These are phyloP conservation scores for Smutsia temminckii DNA, from an alignment of 2,797 vertebrate species.

Conservation along the genomic window DNA sequence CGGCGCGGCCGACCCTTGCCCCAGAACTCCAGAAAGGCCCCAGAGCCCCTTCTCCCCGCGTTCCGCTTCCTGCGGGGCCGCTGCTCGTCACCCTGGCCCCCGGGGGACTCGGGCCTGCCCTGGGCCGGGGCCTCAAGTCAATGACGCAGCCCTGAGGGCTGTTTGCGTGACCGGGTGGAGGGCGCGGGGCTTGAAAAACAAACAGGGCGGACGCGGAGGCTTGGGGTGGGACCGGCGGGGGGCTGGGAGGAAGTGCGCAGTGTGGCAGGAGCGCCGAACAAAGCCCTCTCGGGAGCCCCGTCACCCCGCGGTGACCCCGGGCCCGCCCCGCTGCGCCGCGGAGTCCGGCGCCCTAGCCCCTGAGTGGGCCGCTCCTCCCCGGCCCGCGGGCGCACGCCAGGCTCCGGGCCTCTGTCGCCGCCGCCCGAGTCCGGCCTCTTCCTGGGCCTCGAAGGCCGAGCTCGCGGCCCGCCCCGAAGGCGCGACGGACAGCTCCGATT, in stretches of 20 bases:
- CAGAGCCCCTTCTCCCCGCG: too few relatives aligned
- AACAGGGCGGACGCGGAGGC: slow-evolving; percentile 86
- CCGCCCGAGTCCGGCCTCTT: not conserved
- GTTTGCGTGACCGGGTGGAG: slow-evolving; percentile 88
- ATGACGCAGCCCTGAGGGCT: slow-evolving; percentile 87
- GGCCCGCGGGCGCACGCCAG: slow-evolving; percentile 83
- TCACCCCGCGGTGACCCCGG: slow-evolving; percentile 93
- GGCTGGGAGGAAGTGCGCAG: slow-evolving; percentile 93
- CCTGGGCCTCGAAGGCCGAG: not conserved
- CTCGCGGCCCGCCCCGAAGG: not conserved
- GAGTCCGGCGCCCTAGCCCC: slow-evolving; percentile 90
- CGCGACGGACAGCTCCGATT: not conserved
- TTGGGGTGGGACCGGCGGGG: slow-evolving; percentile 64
- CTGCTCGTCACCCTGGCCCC: not conserved
- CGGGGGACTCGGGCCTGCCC: slow-evolving; percentile 4
- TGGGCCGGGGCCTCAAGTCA: slow-evolving; percentile 9
- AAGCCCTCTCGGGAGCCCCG: slow-evolving; percentile 88
- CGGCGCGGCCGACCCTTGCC: not conserved
- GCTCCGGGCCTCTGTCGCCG: not conserved
- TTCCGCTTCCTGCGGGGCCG: not conserved
- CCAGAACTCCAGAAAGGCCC: not conserved
- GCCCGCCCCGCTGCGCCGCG: slow-evolving; percentile 83
- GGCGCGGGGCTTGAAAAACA: slow-evolving; percentile 93
- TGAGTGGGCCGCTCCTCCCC: slow-evolving; percentile 90
- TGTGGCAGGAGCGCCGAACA: slow-evolving; percentile 89